phyloP scores from a whole-genome alignment of 1,140 invertebrate species.

The Ceratitis capitata region DNA sequence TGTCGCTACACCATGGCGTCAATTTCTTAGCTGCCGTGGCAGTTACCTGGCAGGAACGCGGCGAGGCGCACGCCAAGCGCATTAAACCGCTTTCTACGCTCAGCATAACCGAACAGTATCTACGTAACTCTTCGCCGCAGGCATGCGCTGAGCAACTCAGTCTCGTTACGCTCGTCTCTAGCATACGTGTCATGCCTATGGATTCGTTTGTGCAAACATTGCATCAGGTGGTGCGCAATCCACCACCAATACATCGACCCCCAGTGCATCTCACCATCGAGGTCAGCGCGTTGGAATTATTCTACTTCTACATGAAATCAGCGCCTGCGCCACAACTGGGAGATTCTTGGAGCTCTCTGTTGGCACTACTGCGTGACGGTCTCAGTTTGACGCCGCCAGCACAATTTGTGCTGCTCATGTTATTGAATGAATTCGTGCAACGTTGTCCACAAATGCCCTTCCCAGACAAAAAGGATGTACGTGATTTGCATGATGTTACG shows the following conservation, averaged over 20 bases:
- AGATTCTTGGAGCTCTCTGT: conserved; percentile 83
- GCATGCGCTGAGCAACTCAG: conserved; percentile 79
- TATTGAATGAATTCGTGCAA: conserved; percentile 88
- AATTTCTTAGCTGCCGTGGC: conserved; percentile 87
- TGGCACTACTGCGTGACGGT: conserved; percentile 83
- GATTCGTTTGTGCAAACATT: conserved; percentile 88
- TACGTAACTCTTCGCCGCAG: conserved; percentile 67
- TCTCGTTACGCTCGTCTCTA: conserved; percentile 81
- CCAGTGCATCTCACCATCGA: conserved; percentile 72
- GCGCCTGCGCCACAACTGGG: conserved; percentile 75
- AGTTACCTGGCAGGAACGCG: conserved; percentile 88
- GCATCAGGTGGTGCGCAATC: conserved; percentile 82
- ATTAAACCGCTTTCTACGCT: conserved; percentile 54
- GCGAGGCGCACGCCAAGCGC: conserved; percentile 48
- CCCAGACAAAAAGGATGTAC: conserved; percentile 78
- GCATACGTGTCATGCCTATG: conserved; percentile 85
- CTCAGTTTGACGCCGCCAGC: conserved; percentile 77
- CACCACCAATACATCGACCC: conserved; percentile 74
- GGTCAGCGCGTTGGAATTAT: conserved; percentile 68
- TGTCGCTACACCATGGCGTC: conserved; percentile 85
- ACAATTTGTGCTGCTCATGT: conserved; percentile 82
- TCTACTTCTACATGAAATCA: conserved; percentile 78
- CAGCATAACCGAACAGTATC: conserved; percentile 57
- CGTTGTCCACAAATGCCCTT: conserved; percentile 73
- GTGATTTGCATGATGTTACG: conserved; percentile 83